phyloP scores from a whole-genome alignment of 2,888 invertebrate genomes.

The Calameuta filiformis region DNA sequence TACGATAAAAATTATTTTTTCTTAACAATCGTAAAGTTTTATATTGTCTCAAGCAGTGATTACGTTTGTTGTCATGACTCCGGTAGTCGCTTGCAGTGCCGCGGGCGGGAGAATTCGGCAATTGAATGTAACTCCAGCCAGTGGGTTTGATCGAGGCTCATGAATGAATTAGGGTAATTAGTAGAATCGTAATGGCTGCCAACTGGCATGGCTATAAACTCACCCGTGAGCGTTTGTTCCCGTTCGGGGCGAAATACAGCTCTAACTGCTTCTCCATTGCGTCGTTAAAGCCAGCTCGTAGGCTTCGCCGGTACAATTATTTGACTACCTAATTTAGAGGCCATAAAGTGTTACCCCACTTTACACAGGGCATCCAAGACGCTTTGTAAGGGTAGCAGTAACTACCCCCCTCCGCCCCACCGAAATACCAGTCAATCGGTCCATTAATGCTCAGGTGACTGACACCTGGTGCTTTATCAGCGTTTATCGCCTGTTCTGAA shows the following conservation, averaged over 20 bases:
- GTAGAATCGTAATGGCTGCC: slow-evolving; percentile 34
- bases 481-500: background rate
- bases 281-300: slow-evolving; percentile 8
- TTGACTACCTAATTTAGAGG: slow-evolving; percentile 36
- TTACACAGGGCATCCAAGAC: background rate
- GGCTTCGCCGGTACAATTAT: slow-evolving; percentile 29
- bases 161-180: slow-evolving; percentile 40
- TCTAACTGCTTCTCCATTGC: slow-evolving; percentile 6
- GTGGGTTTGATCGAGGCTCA: slow-evolving; percentile 34
- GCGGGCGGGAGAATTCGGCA: background rate
- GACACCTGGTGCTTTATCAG: background rate
- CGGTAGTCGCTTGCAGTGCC: background rate
- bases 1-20: background rate
- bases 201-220: slow-evolving; percentile 30
- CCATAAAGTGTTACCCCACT: slow-evolving; percentile 23
- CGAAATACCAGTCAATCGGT: background rate
- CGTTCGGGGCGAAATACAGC: background rate
- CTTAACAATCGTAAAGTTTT: background rate
- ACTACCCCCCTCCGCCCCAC: background rate
- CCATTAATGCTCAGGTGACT: background rate
- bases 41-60: background rate
- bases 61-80: background rate
- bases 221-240: slow-evolving; percentile 11
- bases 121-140: slow-evolving; percentile 30
- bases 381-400: background rate